phyloP scores from a whole-genome alignment of 2,113 vertebrate species.

The Hemiprocne comata region DNA sequence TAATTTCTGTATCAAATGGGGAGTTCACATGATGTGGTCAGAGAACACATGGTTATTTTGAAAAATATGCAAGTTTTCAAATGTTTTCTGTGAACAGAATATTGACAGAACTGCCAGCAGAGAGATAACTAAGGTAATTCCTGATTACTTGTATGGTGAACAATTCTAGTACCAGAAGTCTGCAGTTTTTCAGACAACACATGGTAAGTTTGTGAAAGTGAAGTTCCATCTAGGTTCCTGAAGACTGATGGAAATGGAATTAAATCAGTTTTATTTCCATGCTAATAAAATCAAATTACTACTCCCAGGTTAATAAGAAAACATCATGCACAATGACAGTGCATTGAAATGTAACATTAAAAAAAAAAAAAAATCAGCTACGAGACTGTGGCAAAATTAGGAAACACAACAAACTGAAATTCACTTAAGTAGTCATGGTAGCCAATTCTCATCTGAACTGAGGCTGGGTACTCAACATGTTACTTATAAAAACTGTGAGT shows the following conservation, averaged over 20 bases:
- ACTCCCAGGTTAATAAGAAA: neutral
- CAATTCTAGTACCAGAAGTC: neutral
- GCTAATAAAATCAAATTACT: neutral
- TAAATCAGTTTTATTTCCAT: neutral
- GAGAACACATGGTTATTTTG: neutral
- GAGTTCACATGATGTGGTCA: neutral
- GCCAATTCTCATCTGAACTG: neutral
- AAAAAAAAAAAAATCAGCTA: neutral
- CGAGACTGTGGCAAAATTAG: neutral
- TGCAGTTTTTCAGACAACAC: neutral
- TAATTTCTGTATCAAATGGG: neutral
- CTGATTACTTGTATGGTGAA: neutral
- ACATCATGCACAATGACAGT: neutral
- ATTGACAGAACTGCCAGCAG: neutral
- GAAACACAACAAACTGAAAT: fast-evolving
- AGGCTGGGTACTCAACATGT: fast-evolving
- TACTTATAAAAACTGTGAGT: neutral
- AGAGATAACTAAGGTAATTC: neutral
- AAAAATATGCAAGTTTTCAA: neutral
- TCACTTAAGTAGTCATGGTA: neutral
- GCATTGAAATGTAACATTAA: neutral
- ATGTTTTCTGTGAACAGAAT: neutral
- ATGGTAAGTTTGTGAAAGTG: neutral
- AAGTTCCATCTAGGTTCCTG: neutral
- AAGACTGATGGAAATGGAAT: neutral